A percentile compares a stretch with the other conserved stretches of the same genome.
Conservation (phyloP, 2,113 vertebrate genomes). For the Phylloscopus trochiloides region DNA sequence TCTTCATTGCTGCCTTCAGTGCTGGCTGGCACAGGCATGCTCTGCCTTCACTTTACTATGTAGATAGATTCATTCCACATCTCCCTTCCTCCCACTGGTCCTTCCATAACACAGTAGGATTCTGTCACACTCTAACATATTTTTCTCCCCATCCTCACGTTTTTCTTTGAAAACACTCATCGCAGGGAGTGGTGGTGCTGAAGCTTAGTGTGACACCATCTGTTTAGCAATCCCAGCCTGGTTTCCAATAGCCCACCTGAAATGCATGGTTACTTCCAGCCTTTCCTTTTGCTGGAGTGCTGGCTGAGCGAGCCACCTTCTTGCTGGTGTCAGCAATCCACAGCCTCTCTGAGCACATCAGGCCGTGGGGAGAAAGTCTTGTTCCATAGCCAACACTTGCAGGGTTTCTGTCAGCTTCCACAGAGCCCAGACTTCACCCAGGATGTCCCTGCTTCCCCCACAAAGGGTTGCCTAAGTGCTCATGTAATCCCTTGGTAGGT, state of each 20-base stretch:
- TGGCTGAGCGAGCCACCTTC: background rate
- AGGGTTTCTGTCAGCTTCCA: background rate
- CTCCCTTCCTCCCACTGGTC: constrained; percentile 8
- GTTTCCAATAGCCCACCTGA: constrained; percentile 12
- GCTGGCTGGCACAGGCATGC: background rate
- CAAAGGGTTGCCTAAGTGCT: background rate
- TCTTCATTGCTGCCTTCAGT: background rate
- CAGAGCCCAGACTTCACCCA: background rate
- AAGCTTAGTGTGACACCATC: constrained; percentile 7
- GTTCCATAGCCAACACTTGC: background rate
- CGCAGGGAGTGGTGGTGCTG: background rate
- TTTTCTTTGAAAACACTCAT: constrained; percentile 12
- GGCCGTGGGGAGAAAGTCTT: background rate
- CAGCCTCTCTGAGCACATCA: background rate
- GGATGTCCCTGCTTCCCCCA: background rate
- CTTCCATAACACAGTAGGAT: background rate
- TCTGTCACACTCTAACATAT: constrained; percentile 19
- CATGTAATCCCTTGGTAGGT: background rate
- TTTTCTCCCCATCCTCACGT: constrained; percentile 14
- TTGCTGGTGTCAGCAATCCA: background rate
- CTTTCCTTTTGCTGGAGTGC: background rate
- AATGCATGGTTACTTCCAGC: background rate
- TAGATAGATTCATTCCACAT: constrained; percentile 12
- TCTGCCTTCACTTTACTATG: background rate
- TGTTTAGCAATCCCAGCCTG: background rate